Conservation (phyloP, 2,888 invertebrate species). For the Lottia scabra region DNA sequence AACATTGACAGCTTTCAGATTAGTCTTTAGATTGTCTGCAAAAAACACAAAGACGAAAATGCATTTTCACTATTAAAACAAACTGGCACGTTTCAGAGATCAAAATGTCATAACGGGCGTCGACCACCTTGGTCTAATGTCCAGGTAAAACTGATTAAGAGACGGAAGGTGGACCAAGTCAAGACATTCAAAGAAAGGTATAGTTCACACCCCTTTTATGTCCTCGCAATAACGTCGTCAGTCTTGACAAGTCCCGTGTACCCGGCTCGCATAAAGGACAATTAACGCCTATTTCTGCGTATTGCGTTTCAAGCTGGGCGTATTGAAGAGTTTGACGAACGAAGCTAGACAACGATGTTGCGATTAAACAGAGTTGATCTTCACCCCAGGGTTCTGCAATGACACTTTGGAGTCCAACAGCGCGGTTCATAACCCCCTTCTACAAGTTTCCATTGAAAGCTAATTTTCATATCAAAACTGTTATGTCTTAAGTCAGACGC, state of each 20-base stretch:
- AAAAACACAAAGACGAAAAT: no score
- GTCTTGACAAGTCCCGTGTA: neutral
- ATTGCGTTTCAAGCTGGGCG: conserved; percentile 3
- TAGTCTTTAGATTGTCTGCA: no score
- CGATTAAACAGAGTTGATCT: neutral
- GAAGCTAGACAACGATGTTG: neutral
- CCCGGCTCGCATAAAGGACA: neutral
- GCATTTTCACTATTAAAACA: no score
- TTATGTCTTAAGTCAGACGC: neutral
- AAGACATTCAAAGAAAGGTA: neutral
- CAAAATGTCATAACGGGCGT: no score
- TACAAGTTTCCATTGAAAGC: neutral
- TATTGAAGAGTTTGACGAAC: neutral
- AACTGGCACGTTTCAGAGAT: no score
- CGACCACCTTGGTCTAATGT: no score
- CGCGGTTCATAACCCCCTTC: conserved; percentile 1
- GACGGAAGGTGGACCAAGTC: neutral
- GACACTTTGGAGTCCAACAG: neutral
- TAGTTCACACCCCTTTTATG: neutral
- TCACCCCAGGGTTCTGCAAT: neutral
- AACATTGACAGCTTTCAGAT: no score
- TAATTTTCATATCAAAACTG: neutral
- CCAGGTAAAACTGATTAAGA: no score
- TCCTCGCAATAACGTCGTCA: neutral
- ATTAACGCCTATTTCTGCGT: neutral